A percentile compares a stretch with the other conserved stretches of the same genome.
phyloP scores from a whole-genome alignment of 2,113 vertebrate genomes.

The Mesembrinibis cayennensis region DNA sequence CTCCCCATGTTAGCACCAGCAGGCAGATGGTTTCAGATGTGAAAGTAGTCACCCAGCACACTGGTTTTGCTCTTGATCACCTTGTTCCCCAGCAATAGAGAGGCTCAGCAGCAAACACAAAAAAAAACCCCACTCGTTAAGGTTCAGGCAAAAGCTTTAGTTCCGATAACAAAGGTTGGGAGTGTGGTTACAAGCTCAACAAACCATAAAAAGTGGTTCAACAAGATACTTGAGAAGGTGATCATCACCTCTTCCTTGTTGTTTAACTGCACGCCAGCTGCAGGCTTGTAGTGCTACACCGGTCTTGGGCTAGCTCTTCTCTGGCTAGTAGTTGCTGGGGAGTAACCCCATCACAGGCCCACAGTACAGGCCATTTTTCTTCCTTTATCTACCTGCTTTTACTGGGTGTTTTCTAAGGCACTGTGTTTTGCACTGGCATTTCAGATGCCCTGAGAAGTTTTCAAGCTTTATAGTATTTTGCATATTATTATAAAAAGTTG shows the following conservation, averaged over 20 bases:
- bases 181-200: not conserved
- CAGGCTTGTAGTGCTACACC: not conserved
- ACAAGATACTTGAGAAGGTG: not conserved
- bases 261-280: not conserved
- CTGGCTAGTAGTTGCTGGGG: not conserved
- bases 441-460: not conserved
- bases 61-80: not conserved
- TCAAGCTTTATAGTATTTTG: not conserved
- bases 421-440: not conserved
- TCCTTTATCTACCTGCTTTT: not conserved
- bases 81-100: not conserved
- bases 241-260: not conserved
- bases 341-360: not conserved
- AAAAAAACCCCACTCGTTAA: rapidly evolving
- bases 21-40: not conserved
- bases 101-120: not conserved
- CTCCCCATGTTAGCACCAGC: not conserved
- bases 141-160: not conserved
- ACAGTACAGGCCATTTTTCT: rapidly evolving
- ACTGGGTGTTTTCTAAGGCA: not conserved
- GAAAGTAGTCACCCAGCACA: not conserved
- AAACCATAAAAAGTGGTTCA: not conserved
- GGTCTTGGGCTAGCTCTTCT: not conserved
- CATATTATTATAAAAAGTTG: not conserved
- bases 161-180: not conserved